Conservation (phyloP, 2,113 vertebrate species). For the Neolamprologus fasciatus region DNA sequence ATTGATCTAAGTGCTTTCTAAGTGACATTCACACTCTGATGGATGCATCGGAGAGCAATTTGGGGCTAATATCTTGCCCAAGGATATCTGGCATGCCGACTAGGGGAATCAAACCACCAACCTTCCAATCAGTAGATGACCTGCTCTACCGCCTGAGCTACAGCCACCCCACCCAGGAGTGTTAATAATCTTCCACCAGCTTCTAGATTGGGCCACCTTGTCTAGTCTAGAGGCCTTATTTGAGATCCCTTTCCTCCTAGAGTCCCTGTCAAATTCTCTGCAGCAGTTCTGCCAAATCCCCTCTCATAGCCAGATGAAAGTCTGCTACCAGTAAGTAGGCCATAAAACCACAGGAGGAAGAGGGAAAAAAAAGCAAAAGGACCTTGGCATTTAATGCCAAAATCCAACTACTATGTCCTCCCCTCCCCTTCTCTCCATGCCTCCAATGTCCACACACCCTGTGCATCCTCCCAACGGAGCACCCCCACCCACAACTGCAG, state of each 20-base stretch:
- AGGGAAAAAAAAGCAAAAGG: conserved; percentile 8
- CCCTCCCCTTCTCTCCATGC: not conserved
- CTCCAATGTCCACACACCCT: conserved; percentile 17
- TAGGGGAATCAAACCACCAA: accelerated
- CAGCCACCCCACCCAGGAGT: not conserved
- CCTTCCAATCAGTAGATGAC: accelerated
- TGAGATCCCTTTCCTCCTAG: conserved; percentile 11
- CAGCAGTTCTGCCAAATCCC: conserved; percentile 40
- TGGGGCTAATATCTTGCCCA: not conserved
- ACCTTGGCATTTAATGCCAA: conserved; percentile 20
- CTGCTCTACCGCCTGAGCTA: not conserved
- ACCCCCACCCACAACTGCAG: not conserved
- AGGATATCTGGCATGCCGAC: not conserved
- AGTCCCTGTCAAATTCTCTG: conserved; percentile 29
- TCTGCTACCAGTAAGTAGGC: conserved; percentile 56
- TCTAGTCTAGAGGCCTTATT: conserved; percentile 6
- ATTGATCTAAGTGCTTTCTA: not conserved
- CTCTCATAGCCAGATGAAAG: conserved; percentile 44
- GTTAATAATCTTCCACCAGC: not conserved
- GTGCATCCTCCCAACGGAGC: not conserved
- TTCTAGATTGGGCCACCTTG: conserved; percentile 15
- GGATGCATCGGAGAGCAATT: not conserved
- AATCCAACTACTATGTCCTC: conserved; percentile 9
- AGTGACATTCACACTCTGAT: not conserved
- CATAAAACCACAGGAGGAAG: conserved; percentile 65